Evolutionary conservation across 2,888 invertebrate genomes (phyloP).

Genomic region (Phyllotreta striolata): DNA sequence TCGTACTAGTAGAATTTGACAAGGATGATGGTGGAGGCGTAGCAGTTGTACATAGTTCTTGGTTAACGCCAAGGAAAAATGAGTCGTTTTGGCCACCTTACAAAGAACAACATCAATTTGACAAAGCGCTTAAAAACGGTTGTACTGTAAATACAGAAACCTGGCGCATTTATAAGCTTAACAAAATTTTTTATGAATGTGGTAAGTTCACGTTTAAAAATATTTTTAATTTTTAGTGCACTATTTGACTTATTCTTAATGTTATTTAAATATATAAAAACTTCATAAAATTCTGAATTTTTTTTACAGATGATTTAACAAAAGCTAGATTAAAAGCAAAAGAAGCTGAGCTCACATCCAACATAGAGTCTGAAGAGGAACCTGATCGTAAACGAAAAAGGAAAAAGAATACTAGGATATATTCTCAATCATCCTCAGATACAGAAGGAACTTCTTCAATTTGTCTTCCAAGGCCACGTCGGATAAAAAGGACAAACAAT

Average conservation of each 20-base stretch:
- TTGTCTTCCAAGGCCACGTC: slow-evolving; percentile 4
- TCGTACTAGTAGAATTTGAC: slow-evolving; percentile 17
- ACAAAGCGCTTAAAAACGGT: slow-evolving; percentile 12
- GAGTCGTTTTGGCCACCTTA: slow-evolving; percentile 21
- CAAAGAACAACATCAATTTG: slow-evolving; percentile 9
- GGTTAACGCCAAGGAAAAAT: slow-evolving; percentile 15
- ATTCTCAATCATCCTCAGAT: background rate
- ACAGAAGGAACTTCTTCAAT: background rate
- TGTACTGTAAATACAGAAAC: slow-evolving; percentile 3
- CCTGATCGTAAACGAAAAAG: background rate
- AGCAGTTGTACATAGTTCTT: slow-evolving; percentile 7
- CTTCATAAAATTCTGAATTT: background rate
- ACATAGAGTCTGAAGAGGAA: background rate
- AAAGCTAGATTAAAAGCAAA: slow-evolving; percentile 1
- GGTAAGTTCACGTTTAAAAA: background rate
- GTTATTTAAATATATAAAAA: background rate
- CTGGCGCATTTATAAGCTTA: slow-evolving; percentile 15
- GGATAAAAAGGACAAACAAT: slow-evolving; percentile 3
- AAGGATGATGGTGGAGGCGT: slow-evolving; percentile 20
- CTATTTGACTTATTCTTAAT: background rate
- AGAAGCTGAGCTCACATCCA: slow-evolving; percentile 2
- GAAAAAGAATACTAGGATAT: background rate
- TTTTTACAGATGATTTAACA: slow-evolving; percentile 5
- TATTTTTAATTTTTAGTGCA: background rate
- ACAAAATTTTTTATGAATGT: background rate